Evolutionary conservation across 1,140 invertebrate species (phyloP).

Genomic region (Vanessa atalanta): DNA sequence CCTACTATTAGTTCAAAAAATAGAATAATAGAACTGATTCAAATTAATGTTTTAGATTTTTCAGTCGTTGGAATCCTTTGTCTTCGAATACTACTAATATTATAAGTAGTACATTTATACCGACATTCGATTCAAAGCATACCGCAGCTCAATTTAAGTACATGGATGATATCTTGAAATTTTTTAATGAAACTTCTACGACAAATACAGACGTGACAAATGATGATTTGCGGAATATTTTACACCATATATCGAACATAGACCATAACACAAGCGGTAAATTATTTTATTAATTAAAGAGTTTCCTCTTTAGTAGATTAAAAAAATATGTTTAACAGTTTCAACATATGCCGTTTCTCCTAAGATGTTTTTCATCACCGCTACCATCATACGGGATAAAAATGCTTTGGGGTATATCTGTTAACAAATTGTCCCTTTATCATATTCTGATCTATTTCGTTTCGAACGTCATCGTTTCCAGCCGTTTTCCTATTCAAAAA

Average conservation of each 20-base stretch:
- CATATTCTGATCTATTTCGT: too few species aligned
- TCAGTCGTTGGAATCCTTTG: background rate
- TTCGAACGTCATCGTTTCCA: too few species aligned
- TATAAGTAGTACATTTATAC: background rate
- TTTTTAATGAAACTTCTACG: slow-evolving; percentile 30
- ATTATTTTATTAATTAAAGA: background rate
- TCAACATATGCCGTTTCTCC: too few species aligned
- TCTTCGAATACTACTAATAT: background rate
- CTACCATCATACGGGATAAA: too few species aligned
- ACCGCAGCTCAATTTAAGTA: slow-evolving; percentile 27
- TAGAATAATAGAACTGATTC: background rate
- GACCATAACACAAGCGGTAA: slow-evolving; percentile 33
- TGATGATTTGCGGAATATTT: slow-evolving; percentile 7
- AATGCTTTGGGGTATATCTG: too few species aligned
- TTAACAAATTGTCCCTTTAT: too few species aligned
- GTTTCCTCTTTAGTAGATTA: too few species aligned
- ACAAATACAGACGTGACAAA: slow-evolving; percentile 12
- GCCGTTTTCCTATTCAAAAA: too few species aligned
- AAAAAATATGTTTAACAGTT: too few species aligned
- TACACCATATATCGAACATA: slow-evolving; percentile 35
- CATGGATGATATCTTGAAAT: slow-evolving; percentile 42
- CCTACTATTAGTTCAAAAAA: too few species aligned
- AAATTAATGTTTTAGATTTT: slow-evolving; percentile 13
- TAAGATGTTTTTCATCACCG: too few species aligned
- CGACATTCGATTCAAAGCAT: slow-evolving; percentile 3